phyloP scores from a whole-genome alignment of 2,113 vertebrate genomes.

The Rhadina sibilatrix region DNA sequence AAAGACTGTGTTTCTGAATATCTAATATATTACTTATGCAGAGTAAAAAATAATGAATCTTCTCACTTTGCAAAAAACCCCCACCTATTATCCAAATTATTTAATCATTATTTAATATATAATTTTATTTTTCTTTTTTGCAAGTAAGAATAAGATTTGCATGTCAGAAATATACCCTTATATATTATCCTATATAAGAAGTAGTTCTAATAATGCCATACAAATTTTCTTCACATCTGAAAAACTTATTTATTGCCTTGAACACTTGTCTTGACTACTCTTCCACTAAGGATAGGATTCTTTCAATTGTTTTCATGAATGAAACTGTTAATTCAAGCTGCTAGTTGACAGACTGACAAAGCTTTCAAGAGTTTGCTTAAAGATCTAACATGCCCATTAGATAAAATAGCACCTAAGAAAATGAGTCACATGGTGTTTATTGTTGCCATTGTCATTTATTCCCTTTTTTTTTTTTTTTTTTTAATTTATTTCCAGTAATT shows the following conservation, averaged over 20 bases:
- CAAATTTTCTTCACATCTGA: not conserved
- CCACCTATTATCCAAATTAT: not conserved
- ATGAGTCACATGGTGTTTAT: not conserved
- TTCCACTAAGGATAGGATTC: not conserved
- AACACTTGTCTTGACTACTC: not conserved
- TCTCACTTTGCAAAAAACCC: not conserved
- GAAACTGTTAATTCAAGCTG: not conserved
- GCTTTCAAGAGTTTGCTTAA: not conserved
- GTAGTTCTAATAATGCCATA: not conserved
- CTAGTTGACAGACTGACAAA: not conserved
- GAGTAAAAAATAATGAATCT: not conserved
- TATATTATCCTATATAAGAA: not conserved
- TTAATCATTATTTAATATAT: not conserved
- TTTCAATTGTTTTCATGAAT: not conserved
- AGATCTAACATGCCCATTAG: not conserved
- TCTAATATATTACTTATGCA: not conserved
- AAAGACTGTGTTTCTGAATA: not conserved
- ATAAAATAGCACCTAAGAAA: not conserved
- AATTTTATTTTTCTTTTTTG: not conserved
- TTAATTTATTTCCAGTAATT: not conserved
- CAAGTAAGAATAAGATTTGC: not conserved
- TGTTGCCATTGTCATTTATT: not conserved
- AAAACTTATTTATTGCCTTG: not conserved
- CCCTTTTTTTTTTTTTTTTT: not conserved
- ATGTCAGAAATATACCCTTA: not conserved